Percentiles rank a stretch among this genome's conserved stretches.
Evolutionary conservation across 35 echinoderm and acorn worm species (phyloP).

Genomic region (Ophioderma brevispina): DNA sequence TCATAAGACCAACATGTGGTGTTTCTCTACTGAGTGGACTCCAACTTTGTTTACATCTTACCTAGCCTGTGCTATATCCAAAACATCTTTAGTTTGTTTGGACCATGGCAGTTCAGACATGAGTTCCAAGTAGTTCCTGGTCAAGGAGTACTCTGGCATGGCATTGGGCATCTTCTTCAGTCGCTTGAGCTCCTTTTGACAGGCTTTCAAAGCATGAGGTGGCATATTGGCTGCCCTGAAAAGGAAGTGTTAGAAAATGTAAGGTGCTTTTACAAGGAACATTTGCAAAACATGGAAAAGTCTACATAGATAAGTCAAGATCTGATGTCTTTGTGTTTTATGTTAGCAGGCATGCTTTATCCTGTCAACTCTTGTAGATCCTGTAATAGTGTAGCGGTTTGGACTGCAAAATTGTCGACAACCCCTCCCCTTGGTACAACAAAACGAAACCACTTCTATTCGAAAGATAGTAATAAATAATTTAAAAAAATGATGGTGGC

Average conservation of each 20-base stretch:
- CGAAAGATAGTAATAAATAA: too few relatives aligned
- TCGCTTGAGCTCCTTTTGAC: conserved; percentile 88
- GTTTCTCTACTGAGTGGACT: too few relatives aligned
- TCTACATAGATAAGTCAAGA: too few relatives aligned
- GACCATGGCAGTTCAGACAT: conserved; percentile 98
- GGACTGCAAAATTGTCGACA: too few relatives aligned
- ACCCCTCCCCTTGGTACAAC: too few relatives aligned
- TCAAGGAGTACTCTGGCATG: conserved; percentile 93
- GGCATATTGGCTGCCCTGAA: conserved; percentile 84
- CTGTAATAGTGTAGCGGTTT: neutral
- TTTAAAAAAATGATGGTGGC: too few relatives aligned
- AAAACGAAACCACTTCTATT: too few relatives aligned
- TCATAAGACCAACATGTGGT: too few relatives aligned
- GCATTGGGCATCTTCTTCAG: conserved; percentile 97
- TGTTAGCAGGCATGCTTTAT: neutral
- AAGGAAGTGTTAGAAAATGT: too few relatives aligned
- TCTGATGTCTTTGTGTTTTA: too few relatives aligned
- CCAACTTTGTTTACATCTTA: conserved; percentile 11
- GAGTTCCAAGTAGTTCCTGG: conserved; percentile 94
- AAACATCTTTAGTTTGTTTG: conserved; percentile 75
- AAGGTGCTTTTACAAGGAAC: too few relatives aligned
- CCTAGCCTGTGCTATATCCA: conserved; percentile 95
- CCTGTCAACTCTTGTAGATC: neutral
- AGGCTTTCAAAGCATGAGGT: conserved; percentile 81
- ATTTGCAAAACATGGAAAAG: too few relatives aligned